phyloP scores from a whole-genome alignment of 2,888 invertebrate genomes.

The Gnatocerus cornutus region DNA sequence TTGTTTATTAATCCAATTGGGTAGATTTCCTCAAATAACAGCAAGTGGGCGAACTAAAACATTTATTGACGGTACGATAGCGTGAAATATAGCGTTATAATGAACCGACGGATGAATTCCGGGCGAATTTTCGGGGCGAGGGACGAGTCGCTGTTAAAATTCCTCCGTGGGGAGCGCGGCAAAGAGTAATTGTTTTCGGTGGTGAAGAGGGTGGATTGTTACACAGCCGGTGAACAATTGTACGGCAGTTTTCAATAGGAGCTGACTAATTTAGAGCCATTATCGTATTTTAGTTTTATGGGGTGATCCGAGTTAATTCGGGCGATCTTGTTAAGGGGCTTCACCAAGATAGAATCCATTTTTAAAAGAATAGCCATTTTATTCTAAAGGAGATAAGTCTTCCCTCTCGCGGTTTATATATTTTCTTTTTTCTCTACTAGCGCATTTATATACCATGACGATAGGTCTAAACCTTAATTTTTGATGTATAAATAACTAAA shows the following conservation, averaged over 20 bases:
- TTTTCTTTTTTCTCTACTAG: too few relatives aligned
- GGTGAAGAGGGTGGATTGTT: constrained; percentile 30
- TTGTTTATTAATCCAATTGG: constrained; percentile 20
- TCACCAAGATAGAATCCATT: too few relatives aligned
- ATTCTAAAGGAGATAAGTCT: too few relatives aligned
- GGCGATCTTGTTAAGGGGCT: constrained; percentile 1
- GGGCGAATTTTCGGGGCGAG: constrained; percentile 11
- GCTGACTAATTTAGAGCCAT: constrained; percentile 30
- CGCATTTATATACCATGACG: too few relatives aligned
- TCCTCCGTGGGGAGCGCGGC: constrained; percentile 35
- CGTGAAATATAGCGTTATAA: constrained; percentile 40
- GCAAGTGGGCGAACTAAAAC: constrained; percentile 14
- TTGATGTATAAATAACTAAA: too few relatives aligned
- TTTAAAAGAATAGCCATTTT: too few relatives aligned
- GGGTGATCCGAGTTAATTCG: constrained; percentile 8
- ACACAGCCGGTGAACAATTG: constrained; percentile 29
- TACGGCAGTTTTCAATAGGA: constrained; percentile 28
- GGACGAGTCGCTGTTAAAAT: constrained; percentile 34
- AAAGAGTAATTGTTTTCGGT: constrained; percentile 43
- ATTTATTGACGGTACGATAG: constrained; percentile 17
- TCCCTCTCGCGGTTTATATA: too few relatives aligned
- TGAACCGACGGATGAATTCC: constrained; percentile 33
- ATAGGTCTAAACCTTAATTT: too few relatives aligned
- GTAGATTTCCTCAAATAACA: constrained; percentile 12
- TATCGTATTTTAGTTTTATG: constrained; percentile 29